Conservation (phyloP, 2,888 invertebrate species). For the Drosophila paranaensis region DNA sequence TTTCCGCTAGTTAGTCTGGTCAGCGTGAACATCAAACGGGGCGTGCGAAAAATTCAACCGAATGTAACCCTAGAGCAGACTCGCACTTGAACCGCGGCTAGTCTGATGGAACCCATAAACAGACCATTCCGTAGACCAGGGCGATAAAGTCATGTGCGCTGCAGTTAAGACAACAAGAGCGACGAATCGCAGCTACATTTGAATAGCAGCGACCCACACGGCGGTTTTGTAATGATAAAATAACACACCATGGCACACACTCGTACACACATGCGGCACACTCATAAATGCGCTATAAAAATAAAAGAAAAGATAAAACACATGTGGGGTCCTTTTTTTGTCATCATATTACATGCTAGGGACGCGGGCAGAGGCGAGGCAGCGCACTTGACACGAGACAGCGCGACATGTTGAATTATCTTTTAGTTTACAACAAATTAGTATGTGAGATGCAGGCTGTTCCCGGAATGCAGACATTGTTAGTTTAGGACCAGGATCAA, state of each 20-base stretch:
- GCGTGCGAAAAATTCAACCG: slow-evolving; percentile 69
- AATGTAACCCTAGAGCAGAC: slow-evolving; percentile 62
- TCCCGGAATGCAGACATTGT: slow-evolving; percentile 62
- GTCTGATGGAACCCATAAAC: slow-evolving; percentile 1
- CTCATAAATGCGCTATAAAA: slow-evolving; percentile 27
- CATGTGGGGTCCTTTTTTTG: slow-evolving; percentile 72
- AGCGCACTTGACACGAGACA: slow-evolving; percentile 72
- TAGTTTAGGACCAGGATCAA: slow-evolving; percentile 65
- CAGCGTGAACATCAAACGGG: slow-evolving; percentile 66
- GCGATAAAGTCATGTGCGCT: slow-evolving; percentile 42
- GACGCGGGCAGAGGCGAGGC: slow-evolving; percentile 12
- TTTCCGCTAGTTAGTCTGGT: slow-evolving; percentile 55
- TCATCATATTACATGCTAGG: slow-evolving; percentile 65
- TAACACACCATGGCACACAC: slow-evolving; percentile 55
- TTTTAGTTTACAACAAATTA: slow-evolving; percentile 78
- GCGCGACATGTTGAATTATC: slow-evolving; percentile 57
- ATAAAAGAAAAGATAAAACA: slow-evolving; percentile 23
- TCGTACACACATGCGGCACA: slow-evolving; percentile 22
- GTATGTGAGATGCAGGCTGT: slow-evolving; percentile 60
- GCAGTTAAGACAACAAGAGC: slow-evolving; percentile 59
- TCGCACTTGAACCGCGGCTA: slow-evolving; percentile 38
- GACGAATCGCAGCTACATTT: slow-evolving; percentile 40
- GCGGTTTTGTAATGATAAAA: slow-evolving; percentile 69
- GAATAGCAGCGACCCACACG: slow-evolving; percentile 59
- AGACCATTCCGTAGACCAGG: background rate